Conservation (phyloP, 35 echinoderm and acorn worm species). For the Heliocidaris tuberculata region DNA sequence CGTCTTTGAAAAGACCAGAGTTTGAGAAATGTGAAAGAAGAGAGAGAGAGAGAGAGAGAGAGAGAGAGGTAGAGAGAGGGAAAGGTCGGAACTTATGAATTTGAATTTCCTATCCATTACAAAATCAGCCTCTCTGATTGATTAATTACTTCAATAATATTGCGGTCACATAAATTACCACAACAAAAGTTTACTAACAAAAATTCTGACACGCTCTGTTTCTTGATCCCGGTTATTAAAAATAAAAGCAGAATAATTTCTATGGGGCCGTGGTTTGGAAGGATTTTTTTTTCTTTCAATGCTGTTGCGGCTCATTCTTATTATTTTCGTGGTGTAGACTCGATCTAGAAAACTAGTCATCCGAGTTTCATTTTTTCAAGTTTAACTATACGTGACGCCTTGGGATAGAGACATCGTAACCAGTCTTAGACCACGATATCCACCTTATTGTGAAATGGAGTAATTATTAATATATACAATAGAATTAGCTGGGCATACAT, state of each 20-base stretch:
- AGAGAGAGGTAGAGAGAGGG: neutral
- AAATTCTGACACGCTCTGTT: constrained; percentile 16
- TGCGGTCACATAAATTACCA: constrained; percentile 9
- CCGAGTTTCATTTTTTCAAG: neutral
- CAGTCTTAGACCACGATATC: neutral
- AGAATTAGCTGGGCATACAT: neutral
- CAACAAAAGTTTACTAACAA: neutral
- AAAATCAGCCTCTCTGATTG: neutral
- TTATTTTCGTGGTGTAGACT: neutral
- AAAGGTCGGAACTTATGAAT: neutral
- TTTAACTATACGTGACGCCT: neutral
- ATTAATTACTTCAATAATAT: neutral
- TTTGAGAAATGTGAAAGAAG: neutral
- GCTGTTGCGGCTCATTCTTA: neutral
- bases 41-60: neutral
- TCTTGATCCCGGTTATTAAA: neutral
- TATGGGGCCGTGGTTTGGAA: neutral
- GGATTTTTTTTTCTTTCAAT: no score
- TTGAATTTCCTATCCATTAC: neutral
- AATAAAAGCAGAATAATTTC: neutral
- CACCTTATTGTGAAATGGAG: neutral
- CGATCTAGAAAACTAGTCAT: neutral
- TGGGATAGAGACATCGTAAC: neutral
- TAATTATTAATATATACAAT: neutral
- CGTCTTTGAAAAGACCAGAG: neutral